Base-by-base conservation (phyloP, 2,113 vertebrate species). In the Sporophila hypoxantha region DNA sequence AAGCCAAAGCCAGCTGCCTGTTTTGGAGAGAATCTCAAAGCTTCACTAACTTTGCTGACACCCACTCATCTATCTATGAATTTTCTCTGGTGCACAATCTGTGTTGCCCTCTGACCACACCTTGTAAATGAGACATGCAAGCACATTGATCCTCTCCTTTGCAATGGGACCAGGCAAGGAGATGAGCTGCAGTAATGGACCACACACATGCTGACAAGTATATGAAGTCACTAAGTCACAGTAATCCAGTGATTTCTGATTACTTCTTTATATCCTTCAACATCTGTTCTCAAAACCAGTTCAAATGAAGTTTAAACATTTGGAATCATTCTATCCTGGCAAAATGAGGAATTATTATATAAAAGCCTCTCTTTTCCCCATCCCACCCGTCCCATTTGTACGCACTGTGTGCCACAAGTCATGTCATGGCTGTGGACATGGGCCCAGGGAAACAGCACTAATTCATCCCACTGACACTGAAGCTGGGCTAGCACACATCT, bases 361-460 rank as follows among this genome's bases (percentile, higher is more conserved):
- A 53, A 47, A 44, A 29, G 11, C 12, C 47, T 64, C 8, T 68
- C 37, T 68, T 68, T 37, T 75, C 21, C 46, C 22, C 8, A 39
- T 7, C 1, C 3, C 8, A 7, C 5, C 19, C 39, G 34, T 18
- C n/a, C 21, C 1, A 0, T 70, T 74, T 6, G 19, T 30, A 46
- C 0, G 0, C 65, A 27, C 10, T 0, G 3, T 25, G 49, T 0
- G 9, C 34, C 41, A 82, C 39, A 56, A 27, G 27, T 27, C 27
- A 80, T 10, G 47, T 57, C 42, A 34, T 8, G 22, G 14, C 12
- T 71, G 84, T 25, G 55, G 27, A 47, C 44, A 44, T 1, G 11
- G 27, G 19, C 32, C 29, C 56, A 22, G n/a, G 60, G 36, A 81
- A 75, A 26, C 16, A 60, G 49, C 9, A 68, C 30, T 18, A 7